Evolutionary conservation across 2,888 invertebrate genomes (phyloP), one percentile per base, ranked within the genome.

Genomic region (Diarsia rubi): DNA sequence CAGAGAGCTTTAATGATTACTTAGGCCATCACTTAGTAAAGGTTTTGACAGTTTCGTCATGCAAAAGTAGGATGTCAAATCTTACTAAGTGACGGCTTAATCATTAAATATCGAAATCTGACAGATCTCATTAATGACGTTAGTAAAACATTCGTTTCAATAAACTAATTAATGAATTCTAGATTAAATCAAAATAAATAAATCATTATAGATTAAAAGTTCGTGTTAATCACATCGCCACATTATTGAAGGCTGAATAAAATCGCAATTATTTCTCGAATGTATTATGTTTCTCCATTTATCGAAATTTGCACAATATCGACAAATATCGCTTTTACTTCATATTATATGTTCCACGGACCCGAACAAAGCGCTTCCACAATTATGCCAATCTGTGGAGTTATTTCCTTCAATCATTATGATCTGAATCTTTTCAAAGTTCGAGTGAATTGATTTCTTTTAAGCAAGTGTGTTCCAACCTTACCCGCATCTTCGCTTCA

Each of bases 221-320:
- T 60, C 37, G 27, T 27, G 31, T 57, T 47, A 59, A 37, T 69
- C n/a, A 37, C 27, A 19, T 27, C 14, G 37, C 19, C 37, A 31
- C n/a, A 27, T 79, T 77, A 65, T 44, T 65, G 27, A 24, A 59
- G n/a, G 37, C 14, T 19, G 44, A 65, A 45, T 52, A 37, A 72
- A 64, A 65, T 63, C 16, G 12, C 16, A 72, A 59, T 72, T 44
- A 79, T 71, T 64, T 79, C 44, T 21, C 47, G 9, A 72, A 14
- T 14, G 24, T 57, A 11, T 45, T 44, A 59, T 60, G 37, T 27
- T 52, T 62, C 8, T 27, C 37, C 24, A 37, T 52, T 24, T 52
- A 24, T 59, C 47, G 12, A 57, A 19, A 21, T 68, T 42, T 14
- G 45, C 14, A 11, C 8, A 49, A 2, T 49, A 66, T 45, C 42